These are phyloP conservation scores for Parazoanthus darwini DNA, from an alignment of 92 coral and sea anemone genomes.

Conservation along the genomic window DNA sequence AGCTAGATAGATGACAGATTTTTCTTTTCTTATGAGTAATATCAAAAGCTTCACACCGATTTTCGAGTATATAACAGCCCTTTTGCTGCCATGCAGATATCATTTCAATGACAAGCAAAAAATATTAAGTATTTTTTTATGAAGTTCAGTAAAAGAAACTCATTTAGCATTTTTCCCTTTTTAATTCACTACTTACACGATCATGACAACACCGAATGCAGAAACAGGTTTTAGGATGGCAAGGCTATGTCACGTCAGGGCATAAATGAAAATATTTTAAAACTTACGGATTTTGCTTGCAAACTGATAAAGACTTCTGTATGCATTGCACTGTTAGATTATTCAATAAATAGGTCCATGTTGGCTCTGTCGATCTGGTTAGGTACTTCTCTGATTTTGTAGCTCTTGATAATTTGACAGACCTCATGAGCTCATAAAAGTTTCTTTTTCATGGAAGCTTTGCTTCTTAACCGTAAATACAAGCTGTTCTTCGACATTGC, in stretches of 20 bases:
- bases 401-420: too few species aligned
- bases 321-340: background rate
- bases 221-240: background rate
- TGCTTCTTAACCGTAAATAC: background rate
- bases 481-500: background rate
- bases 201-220: background rate
- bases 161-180: background rate
- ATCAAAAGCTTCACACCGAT: background rate
- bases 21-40: background rate
- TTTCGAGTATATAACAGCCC: background rate
- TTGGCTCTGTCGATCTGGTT: too few species aligned
- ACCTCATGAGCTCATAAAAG: too few species aligned
- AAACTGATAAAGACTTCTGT: background rate
- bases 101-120: background rate
- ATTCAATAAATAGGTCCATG: too few species aligned
- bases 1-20: conserved; percentile 20
- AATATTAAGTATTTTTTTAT: background rate
- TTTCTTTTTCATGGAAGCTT: too few species aligned
- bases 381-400: too few species aligned
- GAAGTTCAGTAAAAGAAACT: background rate
- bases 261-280: background rate
- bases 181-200: background rate
- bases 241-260: background rate
- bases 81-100: background rate
- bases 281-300: background rate